Conservation (phyloP, 2,888 invertebrate species). For the Tolmerus cingulatus region DNA sequence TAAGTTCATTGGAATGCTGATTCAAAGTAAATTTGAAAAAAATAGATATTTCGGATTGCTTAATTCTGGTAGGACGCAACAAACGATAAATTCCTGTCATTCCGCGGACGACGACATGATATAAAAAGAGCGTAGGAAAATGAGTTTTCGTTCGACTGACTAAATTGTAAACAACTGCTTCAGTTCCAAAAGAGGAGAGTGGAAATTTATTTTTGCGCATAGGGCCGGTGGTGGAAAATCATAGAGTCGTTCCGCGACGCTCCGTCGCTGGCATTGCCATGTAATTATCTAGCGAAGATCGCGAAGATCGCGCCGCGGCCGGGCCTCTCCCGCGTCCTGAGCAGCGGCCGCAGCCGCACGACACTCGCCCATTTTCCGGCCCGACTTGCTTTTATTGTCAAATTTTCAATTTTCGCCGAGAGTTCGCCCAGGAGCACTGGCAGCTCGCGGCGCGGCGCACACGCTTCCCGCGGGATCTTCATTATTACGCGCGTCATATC, state of each 20-base stretch:
- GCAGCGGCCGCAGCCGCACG: neutral
- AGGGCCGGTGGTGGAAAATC: neutral
- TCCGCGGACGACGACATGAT: neutral
- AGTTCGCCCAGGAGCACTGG: neutral
- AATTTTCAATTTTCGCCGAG: neutral
- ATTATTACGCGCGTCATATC: constrained; percentile 6
- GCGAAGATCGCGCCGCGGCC: neutral
- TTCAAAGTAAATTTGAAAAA: neutral
- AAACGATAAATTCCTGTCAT: neutral
- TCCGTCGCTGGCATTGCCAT: neutral
- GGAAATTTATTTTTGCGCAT: neutral
- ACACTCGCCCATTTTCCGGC: neutral
- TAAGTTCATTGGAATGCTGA: neutral
- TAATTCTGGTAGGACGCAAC: neutral
- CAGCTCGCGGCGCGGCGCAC: neutral
- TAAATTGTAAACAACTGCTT: neutral
- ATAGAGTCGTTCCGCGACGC: neutral
- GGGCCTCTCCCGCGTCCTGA: neutral
- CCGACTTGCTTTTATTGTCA: neutral
- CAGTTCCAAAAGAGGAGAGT: neutral
- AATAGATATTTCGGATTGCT: neutral
- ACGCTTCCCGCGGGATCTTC: constrained; percentile 9
- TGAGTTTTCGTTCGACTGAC: neutral
- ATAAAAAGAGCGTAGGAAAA: neutral
- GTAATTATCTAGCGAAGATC: neutral